phyloP scores from a whole-genome alignment of 2,113 vertebrate species.

The Upupa epops region DNA sequence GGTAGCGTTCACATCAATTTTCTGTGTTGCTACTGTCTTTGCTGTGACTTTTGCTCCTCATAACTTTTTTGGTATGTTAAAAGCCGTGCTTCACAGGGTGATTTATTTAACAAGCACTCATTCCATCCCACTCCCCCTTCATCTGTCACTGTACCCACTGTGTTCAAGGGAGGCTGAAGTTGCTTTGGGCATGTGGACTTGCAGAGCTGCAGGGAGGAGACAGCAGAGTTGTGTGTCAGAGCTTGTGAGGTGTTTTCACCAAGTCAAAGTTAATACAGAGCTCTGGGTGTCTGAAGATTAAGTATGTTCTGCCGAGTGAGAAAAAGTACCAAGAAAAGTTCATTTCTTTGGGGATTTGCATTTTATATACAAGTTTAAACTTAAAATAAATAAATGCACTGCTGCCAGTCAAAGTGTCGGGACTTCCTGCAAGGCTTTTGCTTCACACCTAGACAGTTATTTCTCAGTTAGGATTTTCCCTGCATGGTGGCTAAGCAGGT shows the following conservation, averaged over 20 bases:
- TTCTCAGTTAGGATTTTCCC: slow-evolving; percentile 25
- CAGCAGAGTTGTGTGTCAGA: not conserved
- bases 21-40: not conserved
- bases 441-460: slow-evolving; percentile 43
- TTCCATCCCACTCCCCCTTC: not conserved
- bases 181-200: not conserved
- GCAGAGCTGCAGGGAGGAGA: not conserved
- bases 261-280: not conserved
- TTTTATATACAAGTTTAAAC: not conserved
- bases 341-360: slow-evolving; percentile 11
- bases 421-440: slow-evolving; percentile 1
- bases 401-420: not conserved
- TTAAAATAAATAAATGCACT: not conserved
- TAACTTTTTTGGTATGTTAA: not conserved
- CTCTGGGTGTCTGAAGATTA: not conserved
- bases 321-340: not conserved
- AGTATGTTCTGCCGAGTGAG: not conserved
- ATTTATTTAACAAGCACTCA: not conserved
- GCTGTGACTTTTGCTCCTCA: fast-evolving
- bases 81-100: not conserved
- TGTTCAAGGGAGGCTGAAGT: not conserved
- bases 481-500: not conserved
- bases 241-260: not conserved
- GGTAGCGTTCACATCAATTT: slow-evolving; percentile 66
- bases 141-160: not conserved